Base-by-base conservation (phyloP, 2,797 vertebrate genomes). In the Uromys caudimaculatus region DNA sequence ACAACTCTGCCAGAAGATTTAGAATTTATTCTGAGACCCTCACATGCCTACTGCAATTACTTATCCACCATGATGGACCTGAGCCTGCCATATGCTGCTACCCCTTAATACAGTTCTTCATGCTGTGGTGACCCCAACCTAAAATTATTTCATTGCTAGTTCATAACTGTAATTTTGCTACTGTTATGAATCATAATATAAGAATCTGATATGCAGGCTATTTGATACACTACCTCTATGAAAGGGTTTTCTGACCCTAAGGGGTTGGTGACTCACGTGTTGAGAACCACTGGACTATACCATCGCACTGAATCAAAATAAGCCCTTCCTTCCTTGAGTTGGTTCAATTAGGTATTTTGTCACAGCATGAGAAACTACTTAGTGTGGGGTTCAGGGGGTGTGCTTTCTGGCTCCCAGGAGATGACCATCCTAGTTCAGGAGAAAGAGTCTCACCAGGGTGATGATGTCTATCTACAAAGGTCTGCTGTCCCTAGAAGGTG, bases 31-130 rank as follows among this genome's bases (percentile, higher is more conserved):
- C 56, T 35, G 60, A 67, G 82, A 35, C 19, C 60, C 54, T 60
- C 71, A 23, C 27, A 58, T 0, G 10, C 3, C 54, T 60, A 29
- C 71, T 41, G 29, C 6, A 29, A 5, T 32, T 41, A 44, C 16
- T 44, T 35, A 32, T 27, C 27, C 54, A 14, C 71, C 38, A 29
- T 12, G 16, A 41, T 7, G 50, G 35, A 60, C 12, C 79, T 41
- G n/a, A 60, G 10, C 23, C 56, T 60, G 23, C n/a, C 35, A 29
- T 8, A 82, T 17, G 3, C 29, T 50, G 41, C 0, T 3, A n/a
- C 60, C 41, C n/a, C 50, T 50, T 47, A 64, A 67, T 50, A 67
- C 11, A 32, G 38, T 50, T 9, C 29, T n/a, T n/a, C n/a, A n/a
- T n/a, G 11, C 56, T 82, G 54, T 82, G 14, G n/a, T 60, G n/a